Base-by-base conservation (phyloP, 2,113 vertebrate species). In the Eublepharis macularius region DNA sequence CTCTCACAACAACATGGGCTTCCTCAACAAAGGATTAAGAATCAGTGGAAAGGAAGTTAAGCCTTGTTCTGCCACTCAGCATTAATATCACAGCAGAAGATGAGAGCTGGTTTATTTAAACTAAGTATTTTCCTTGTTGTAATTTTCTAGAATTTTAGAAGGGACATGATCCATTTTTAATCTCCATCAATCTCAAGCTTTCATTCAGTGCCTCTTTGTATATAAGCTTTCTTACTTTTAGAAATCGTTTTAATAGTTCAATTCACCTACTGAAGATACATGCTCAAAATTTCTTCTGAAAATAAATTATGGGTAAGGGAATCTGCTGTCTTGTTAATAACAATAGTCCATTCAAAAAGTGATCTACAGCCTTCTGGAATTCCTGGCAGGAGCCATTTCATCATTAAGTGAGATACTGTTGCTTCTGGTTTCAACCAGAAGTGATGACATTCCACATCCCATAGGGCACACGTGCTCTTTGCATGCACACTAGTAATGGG, bases 1-100 rank as follows among this genome's bases (percentile, higher is more conserved):
- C 92, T 94, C 90, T 90, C 1, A 39, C 1, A 19, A 89, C 80
- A 92, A 86, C 75, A 63, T 89, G 92, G 43, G 70, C 69, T 89
- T 88, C 88, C 86, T 92, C 94, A 96, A 94, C 73, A 94, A 93
- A 94, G 90, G 81, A 94, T 94, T 92, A 93, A 92, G 84, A 88
- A 76, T 82, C 92, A 93, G 83, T 80, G 82, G 76, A 91, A 84
- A 88, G 81, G 82, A 92, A 92, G 77, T 77, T 32, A 88, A 80
- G 70, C 39, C 87, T 88, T 95, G 63, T 92, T 91, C 91, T 94
- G 81, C 85, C 93, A 91, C 76, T 95, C 88, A 91, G 84, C n/a
- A 12, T 90, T 95, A 91, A 83, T 92, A 82, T 83, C 77, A 80
- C 66, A 85, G 80, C 81, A 89, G 93, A 94, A 91, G 36, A 93